phyloP scores from a whole-genome alignment of 1,140 invertebrate species.

The Trichomalopsis sarcophagae region DNA sequence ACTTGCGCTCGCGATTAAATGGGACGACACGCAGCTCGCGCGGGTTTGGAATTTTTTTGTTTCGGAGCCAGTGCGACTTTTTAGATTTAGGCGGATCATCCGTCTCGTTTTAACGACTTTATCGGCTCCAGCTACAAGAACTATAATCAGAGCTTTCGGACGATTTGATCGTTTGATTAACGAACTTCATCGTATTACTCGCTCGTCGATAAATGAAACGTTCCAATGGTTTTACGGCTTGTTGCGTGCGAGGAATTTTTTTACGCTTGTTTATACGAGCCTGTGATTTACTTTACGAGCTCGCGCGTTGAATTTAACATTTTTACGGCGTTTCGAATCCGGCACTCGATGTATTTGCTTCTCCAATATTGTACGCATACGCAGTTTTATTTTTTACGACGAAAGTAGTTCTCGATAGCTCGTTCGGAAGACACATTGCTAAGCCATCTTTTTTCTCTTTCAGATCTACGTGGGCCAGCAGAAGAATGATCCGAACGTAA shows the following conservation, averaged over 20 bases:
- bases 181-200: too few relatives aligned
- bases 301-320: background rate
- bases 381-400: too few relatives aligned
- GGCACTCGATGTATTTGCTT: background rate
- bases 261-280: background rate
- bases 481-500: slow-evolving; percentile 78
- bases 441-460: slow-evolving; percentile 57
- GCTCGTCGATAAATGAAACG: too few relatives aligned
- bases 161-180: too few relatives aligned
- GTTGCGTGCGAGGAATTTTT: background rate
- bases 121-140: too few relatives aligned
- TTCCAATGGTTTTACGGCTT: background rate
- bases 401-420: too few relatives aligned
- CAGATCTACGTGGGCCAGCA: slow-evolving; percentile 77
- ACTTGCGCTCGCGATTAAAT: background rate
- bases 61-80: too few relatives aligned
- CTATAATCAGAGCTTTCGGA: too few relatives aligned
- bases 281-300: background rate
- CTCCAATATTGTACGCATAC: background rate
- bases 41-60: too few relatives aligned
- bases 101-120: slow-evolving; percentile 1
- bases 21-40: background rate
- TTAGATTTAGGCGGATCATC: background rate
- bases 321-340: background rate
- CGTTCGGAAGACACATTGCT: background rate